These are phyloP conservation scores for Drosophila lutescens DNA, from an alignment of 2,888 invertebrate genomes.

Conservation along the genomic window DNA sequence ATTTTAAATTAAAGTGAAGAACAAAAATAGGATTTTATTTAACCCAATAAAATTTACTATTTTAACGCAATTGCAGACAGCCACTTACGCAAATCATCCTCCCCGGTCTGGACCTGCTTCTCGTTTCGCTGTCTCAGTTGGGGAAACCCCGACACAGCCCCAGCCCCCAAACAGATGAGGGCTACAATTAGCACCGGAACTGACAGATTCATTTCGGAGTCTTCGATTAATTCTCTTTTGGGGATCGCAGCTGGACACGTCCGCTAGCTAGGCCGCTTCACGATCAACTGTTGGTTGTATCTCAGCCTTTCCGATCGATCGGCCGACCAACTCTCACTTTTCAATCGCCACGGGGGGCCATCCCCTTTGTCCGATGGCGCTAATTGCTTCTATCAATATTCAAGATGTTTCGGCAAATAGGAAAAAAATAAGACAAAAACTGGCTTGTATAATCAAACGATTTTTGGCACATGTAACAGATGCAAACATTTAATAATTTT, in stretches of 20 bases:
- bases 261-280: conserved; percentile 46
- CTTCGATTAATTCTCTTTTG: conserved; percentile 16
- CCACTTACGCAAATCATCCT: conserved; percentile 71
- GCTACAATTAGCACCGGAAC: conserved; percentile 57
- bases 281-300: conserved; percentile 36
- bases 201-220: conserved; percentile 60
- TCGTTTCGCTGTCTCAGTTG: conserved; percentile 72
- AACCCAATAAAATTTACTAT: no score
- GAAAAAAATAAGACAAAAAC: conserved; percentile 17
- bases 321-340: conserved; percentile 66
- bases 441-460: conserved; percentile 22
- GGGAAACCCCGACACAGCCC: conserved; percentile 57
- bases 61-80: no score
- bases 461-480: conserved; percentile 68
- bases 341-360: conserved; percentile 57
- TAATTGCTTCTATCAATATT: conserved; percentile 69
- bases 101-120: conserved; percentile 67
- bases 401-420: conserved; percentile 40
- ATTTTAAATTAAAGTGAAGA: no score
- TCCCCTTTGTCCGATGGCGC: conserved; percentile 36
- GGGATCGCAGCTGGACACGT: conserved; percentile 56
- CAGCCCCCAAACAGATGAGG: conserved; percentile 51
- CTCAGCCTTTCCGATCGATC: conserved; percentile 12
- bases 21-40: no score
- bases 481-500: conserved; percentile 39